These are phyloP conservation scores for Scaptomyza cyrtandrae DNA, from an alignment of 2,888 invertebrate species.

Conservation along the genomic window DNA sequence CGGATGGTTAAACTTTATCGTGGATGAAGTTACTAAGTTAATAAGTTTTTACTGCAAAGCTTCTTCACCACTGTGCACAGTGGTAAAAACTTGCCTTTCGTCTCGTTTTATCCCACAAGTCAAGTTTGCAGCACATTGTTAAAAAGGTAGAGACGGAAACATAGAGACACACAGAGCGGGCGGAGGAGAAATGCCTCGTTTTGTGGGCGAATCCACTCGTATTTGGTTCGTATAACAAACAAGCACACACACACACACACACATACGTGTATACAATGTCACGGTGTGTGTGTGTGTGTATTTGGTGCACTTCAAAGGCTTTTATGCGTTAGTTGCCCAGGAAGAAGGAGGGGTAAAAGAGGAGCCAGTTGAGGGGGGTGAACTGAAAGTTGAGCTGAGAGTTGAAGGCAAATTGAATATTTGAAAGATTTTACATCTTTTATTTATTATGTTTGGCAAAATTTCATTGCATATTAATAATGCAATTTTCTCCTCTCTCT, in stretches of 20 bases:
- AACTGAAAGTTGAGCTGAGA: constrained; percentile 16
- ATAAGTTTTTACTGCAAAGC: too few species aligned
- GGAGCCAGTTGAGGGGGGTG: not conserved
- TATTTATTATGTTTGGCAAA: constrained; percentile 76
- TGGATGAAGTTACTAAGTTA: too few species aligned
- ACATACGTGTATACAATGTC: not conserved
- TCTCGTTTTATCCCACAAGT: not conserved
- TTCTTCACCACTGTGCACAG: too few species aligned
- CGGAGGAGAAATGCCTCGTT: constrained; percentile 5
- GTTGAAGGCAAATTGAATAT: constrained; percentile 39
- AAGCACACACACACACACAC: constrained; percentile 6
- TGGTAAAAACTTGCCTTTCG: not conserved
- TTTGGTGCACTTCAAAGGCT: constrained; percentile 61
- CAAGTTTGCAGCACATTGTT: constrained; percentile 14
- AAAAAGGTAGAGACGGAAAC: too few species aligned
- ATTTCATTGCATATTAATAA: constrained; percentile 80
- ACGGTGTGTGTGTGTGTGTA: constrained; percentile 36
- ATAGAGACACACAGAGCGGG: not conserved
- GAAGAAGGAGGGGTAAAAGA: constrained; percentile 9
- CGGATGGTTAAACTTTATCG: not conserved
- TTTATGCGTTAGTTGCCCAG: constrained; percentile 48
- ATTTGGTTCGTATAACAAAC: constrained; percentile 27
- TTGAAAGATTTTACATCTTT: constrained; percentile 65
- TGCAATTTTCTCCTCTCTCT: constrained; percentile 61
- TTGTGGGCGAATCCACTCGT: constrained; percentile 14